Base-by-base conservation (phyloP, 1,140 invertebrate species). In the Tenebrio molitor region DNA sequence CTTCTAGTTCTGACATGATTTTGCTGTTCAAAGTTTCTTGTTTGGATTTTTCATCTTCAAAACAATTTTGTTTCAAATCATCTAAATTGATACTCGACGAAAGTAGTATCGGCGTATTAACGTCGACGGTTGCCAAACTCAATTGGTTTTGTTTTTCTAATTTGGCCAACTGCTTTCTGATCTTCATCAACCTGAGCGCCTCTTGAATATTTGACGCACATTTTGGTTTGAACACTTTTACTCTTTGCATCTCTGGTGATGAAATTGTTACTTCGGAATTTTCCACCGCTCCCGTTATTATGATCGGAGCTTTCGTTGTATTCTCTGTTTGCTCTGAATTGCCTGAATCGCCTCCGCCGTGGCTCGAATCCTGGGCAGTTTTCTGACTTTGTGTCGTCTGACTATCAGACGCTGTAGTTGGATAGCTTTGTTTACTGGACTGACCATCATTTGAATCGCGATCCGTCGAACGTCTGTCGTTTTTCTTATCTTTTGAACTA, bases 131-230 rank as follows among this genome's bases (percentile, higher is more conserved):
- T 8, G 70, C 33, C 58, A 79, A 62, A 62, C 76, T 42, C 41
- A 78, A 84, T 71, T 86, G 83, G 80, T 85, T 85, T 72, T 86
- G 81, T 42, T 84, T 84, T 73, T 88, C 87, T 68, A 87, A 83
- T 77, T 86, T 87, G 8, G 87, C 87, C 74, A 90, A 82, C 71
- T 87, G 86, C 70, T 88, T 90, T 2, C 89, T 81, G 74, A 90
- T 87, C 81, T 90, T 90, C 84, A 89, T 89, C 14, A 89, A 77
- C 73, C 85, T 84, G 68, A 85, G 86, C 1, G 86, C 87, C 83
- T 90, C 88, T 67, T 86, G 83, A 65, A 89, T 83, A 78, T 89
- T 89, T 1, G 86, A 86, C 1, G 86, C 87, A 50, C 89, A 86
- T 82, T 89, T 90, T 1, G 87, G 88, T 78, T 90, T 90, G 62